Evolutionary conservation across 2,888 invertebrate genomes (phyloP).

Genomic region (Conistra vaccinii): DNA sequence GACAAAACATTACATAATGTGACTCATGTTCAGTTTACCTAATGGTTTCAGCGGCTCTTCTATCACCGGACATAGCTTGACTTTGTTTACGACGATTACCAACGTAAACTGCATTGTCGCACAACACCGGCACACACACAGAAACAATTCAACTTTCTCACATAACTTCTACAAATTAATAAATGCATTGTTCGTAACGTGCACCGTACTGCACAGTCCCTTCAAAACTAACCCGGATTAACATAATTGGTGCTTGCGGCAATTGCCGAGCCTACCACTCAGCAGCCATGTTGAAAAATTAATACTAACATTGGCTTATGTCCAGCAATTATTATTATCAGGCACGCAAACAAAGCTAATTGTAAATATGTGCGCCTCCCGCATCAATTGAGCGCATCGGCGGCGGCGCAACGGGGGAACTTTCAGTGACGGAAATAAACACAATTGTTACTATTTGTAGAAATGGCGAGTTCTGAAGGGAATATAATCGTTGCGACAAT

Average conservation of each 20-base stretch:
- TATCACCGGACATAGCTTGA: slow-evolving; percentile 85
- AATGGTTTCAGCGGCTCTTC: slow-evolving; percentile 84
- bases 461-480: slow-evolving; percentile 76
- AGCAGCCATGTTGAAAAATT: slow-evolving; percentile 81
- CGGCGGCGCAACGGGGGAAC: slow-evolving; percentile 85
- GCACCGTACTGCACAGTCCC: slow-evolving; percentile 82
- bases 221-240: slow-evolving; percentile 88
- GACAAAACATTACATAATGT: slow-evolving; percentile 26
- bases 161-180: slow-evolving; percentile 79
- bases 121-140: slow-evolving; percentile 77
- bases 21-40: slow-evolving; percentile 73
- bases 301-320: slow-evolving; percentile 82
- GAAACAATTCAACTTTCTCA: slow-evolving; percentile 79
- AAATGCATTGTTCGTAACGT: slow-evolving; percentile 86
- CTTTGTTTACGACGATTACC: slow-evolving; percentile 88
- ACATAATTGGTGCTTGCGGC: slow-evolving; percentile 84
- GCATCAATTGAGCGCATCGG: slow-evolving; percentile 87
- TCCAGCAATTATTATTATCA: slow-evolving; percentile 86
- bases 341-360: slow-evolving; percentile 86
- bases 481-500: slow-evolving; percentile 57
- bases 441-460: slow-evolving; percentile 85
- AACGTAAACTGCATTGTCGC: slow-evolving; percentile 88
- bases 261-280: slow-evolving; percentile 82
- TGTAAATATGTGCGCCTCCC: slow-evolving; percentile 87
- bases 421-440: slow-evolving; percentile 88